Percentiles rank a stretch among this genome's conserved stretches.
phyloP scores from a whole-genome alignment of 92 coral and sea anemone genomes.

The Scolanthus callimorphus region DNA sequence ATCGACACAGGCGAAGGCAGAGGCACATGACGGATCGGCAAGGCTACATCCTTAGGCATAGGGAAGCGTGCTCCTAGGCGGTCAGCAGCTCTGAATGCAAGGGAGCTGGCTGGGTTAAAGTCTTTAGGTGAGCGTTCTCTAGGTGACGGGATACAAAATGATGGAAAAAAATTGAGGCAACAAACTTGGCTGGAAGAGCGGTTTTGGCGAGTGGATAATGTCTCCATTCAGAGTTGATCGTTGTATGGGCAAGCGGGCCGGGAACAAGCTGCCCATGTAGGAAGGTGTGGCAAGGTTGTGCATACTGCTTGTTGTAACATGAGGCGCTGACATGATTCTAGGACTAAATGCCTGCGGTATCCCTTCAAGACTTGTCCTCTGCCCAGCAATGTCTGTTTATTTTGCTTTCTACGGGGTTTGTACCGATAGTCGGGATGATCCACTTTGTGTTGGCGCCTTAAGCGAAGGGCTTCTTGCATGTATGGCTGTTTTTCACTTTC shows the following conservation, averaged over 20 bases:
- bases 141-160: slow-evolving; percentile 1
- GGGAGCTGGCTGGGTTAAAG: background rate
- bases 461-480: slow-evolving; percentile 74
- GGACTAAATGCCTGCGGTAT: slow-evolving; percentile 23
- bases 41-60: background rate
- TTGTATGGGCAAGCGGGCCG: slow-evolving; percentile 27
- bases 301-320: slow-evolving; percentile 13
- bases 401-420: slow-evolving; percentile 76
- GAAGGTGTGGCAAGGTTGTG: slow-evolving; percentile 10
- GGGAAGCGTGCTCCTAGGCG: background rate
- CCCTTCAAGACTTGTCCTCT: slow-evolving; percentile 33
- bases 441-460: slow-evolving; percentile 78
- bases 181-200: too few species aligned
- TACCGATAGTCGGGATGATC: slow-evolving; percentile 86
- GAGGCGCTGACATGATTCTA: slow-evolving; percentile 28
- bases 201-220: too few species aligned
- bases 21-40: too few species aligned
- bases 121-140: background rate
- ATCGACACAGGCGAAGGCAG: background rate
- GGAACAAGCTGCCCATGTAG: slow-evolving; percentile 5
- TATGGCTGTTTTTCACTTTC: slow-evolving; percentile 74
- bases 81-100: background rate
- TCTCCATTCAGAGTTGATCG: too few species aligned
- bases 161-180: background rate
- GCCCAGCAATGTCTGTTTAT: slow-evolving; percentile 39